Evolutionary conservation across 2,888 invertebrate species (phyloP), one percentile per base, ranked within the genome.

Genomic region (Coremacera marginata): DNA sequence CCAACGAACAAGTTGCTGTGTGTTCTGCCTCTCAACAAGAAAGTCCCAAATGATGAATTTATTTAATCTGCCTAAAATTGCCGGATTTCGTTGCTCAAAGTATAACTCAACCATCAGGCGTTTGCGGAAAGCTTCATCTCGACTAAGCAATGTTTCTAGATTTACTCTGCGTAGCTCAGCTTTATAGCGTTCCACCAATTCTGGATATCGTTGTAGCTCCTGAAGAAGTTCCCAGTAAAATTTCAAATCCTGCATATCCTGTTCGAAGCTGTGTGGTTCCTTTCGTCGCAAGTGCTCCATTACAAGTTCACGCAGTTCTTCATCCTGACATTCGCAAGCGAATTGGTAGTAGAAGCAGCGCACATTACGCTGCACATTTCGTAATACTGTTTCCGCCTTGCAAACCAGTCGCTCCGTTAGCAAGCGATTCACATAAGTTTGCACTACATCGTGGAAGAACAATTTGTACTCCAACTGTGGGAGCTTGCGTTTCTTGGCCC

Each of bases 221-320:
- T 84, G 80, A 65, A 88, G 80, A 44, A 89, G 75, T 2, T 84
- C 83, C 84, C 88, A 88, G 78, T 87, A 84, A n/a, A 87, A 87
- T 11, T 86, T 82, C 22, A 87, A 80, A 11, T 86, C 82, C 0
- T 81, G 78, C 71, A 84, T 82, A 55, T 86, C 84, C 19, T 84
- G 79, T 19, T 85, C 86, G 51, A 84, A 89, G 11, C 82, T 80
- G 9, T 82, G 78, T 22, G 91, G 89, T 11, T 89, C 87, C 44
- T 90, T 89, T 79, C 91, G 92, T 62, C 91, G 90, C 77, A 95
- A 87, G 85, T 94, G 92, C 70, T 92, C 92, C 22, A 93, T 91
- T 80, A 95, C 91, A 82, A 93, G 93, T 82, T 94, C 92, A 82
- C 94, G 90, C 70, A 94, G 89, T 44, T 88, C 88, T n/a, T 81